A percentile compares a stretch with the other conserved stretches of the same genome.
Conservation (phyloP, 2,888 invertebrate species). For the Chorisops tibialis region DNA sequence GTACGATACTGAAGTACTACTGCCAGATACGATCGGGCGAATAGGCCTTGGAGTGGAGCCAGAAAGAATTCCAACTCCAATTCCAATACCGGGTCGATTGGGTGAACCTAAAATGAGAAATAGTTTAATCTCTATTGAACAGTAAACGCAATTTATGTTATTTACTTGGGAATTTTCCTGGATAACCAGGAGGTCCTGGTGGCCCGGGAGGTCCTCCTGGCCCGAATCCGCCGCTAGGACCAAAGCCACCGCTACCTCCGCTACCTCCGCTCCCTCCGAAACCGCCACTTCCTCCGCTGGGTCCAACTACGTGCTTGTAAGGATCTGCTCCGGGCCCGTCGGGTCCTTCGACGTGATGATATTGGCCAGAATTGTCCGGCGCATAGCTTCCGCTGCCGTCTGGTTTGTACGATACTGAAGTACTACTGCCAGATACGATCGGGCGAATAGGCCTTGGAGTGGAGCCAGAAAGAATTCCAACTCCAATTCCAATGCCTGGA, state of each 20-base stretch:
- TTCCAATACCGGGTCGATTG: background rate
- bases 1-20: background rate
- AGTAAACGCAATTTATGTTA: too few species aligned
- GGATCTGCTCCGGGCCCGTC: slow-evolving; percentile 36
- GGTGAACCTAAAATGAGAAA: background rate
- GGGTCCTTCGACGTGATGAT: slow-evolving; percentile 28
- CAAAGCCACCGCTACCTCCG: slow-evolving; percentile 37
- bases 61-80: slow-evolving; percentile 4
- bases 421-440: background rate
- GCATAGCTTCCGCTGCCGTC: slow-evolving; percentile 19
- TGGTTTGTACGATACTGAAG: slow-evolving; percentile 1
- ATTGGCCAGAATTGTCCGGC: slow-evolving; percentile 30
- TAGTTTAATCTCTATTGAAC: background rate
- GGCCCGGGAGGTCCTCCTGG: slow-evolving; percentile 48
- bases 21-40: background rate
- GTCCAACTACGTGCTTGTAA: slow-evolving; percentile 25
- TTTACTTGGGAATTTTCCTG: slow-evolving; percentile 13
- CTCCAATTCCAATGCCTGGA: background rate
- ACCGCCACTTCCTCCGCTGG: background rate
- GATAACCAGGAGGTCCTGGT: slow-evolving; percentile 50
- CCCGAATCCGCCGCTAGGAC: slow-evolving; percentile 40
- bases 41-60: background rate
- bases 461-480: background rate
- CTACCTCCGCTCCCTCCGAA: slow-evolving; percentile 38
- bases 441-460: background rate